Evolutionary conservation across 2,888 invertebrate species (phyloP), one percentile per base, ranked within the genome.

Genomic region (Timandra comae): DNA sequence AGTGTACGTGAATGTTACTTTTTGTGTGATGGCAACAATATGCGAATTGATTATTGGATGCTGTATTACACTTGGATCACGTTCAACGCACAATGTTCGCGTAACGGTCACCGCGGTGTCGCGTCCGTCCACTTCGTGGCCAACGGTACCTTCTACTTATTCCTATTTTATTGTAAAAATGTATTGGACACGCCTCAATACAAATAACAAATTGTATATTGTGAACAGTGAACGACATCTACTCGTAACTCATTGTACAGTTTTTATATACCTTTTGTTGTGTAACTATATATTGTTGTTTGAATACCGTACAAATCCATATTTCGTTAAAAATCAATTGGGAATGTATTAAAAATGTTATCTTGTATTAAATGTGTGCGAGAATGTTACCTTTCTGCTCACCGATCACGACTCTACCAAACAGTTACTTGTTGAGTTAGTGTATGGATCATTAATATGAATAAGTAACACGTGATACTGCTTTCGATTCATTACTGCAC

Each of bases 141-240:
- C 64, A 72, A 71, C 71, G 73, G 71, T 71, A 69, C 66, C 16
- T 16, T 6, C 16, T 56, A 54, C 59, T 63, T 63, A 69, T 66
- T 70, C 61, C 56, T 56, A 66, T 64, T 69, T 71, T 66, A 63
- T 75, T 69, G 57, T 63, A 59, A 66, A 70, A 70, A 64, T 62
- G 54, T 62, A 56, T 60, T 54, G 49, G 56, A 52, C 56, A 60
- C 58, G 59, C 51, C 55, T 53, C 53, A 52, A 56, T 42, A 51
- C 49, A 59, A 59, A 64, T 65, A 68, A 63, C 56, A 63, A 70
- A 62, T 65, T 67, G 57, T 68, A 60, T 59, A 69, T 72, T 67
- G 70, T 69, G 59, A 61, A 42, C 49, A 44, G 47, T 48, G 52
- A 58, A 54, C 58, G 61, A 64, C 59, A 61, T 62, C 59, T 53